Conservation (phyloP, 2,888 invertebrate genomes). For the Ariolimax columbianus region DNA sequence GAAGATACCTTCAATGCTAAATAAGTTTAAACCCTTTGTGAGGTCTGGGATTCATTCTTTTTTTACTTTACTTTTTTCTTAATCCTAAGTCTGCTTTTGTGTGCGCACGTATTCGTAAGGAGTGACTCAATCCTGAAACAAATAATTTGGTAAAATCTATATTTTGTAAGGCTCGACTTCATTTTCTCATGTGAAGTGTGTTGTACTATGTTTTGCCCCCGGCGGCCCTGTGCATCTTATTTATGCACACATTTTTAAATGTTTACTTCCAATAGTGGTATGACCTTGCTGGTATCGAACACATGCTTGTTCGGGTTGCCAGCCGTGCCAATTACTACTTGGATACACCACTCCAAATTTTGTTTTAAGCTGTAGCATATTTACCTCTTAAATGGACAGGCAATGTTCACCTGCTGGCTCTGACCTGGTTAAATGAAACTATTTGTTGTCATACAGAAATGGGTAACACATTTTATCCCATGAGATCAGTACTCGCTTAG, state of each 20-base stretch:
- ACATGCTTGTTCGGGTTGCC: not conserved
- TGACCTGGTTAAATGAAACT: not conserved
- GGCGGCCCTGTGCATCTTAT: too few species aligned
- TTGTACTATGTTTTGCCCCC: too few species aligned
- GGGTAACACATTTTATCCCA: not conserved
- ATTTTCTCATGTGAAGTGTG: too few species aligned
- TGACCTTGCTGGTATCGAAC: not conserved
- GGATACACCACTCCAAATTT: too few species aligned
- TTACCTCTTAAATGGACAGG: not conserved
- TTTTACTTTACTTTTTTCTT: not conserved
- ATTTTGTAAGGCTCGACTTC: too few species aligned
- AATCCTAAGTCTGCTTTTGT: conserved; percentile 2
- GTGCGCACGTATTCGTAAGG: not conserved
- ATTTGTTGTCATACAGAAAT: not conserved
- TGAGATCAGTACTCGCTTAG: not conserved
- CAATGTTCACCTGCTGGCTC: conserved; percentile 10
- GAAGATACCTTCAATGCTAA: not conserved
- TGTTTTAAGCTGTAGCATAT: not conserved
- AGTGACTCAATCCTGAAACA: not conserved
- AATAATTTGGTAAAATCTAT: too few species aligned
- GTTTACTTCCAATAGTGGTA: not conserved
- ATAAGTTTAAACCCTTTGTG: not conserved
- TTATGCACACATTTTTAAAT: too few species aligned
- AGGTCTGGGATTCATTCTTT: not conserved
- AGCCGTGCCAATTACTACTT: too few species aligned